Base-by-base conservation (phyloP, 1,140 invertebrate species). In the Elysia chlorotica region DNA sequence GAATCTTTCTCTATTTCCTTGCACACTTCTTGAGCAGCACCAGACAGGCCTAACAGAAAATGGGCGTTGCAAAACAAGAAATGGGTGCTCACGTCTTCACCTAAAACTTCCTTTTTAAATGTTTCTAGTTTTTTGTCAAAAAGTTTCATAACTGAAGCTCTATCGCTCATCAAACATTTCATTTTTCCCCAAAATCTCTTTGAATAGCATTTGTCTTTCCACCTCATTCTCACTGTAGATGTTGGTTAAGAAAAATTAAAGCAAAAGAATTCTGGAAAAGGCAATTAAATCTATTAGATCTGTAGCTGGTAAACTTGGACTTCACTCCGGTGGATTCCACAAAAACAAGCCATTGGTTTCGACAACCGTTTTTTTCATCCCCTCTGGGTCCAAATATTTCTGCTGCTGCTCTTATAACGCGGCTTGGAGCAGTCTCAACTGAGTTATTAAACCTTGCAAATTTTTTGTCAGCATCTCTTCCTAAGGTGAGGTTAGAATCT, bases 241-340 rank as follows among this genome's bases (percentile, higher is more conserved):
- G 56, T 28, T 59, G 6, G 10, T 25, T 59, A 25, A 17, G 56
- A 25, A 23, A 59, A 17, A 59, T 10, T 10, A 59, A 25, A 6
- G 56, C 56, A 59, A 25, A 59, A 17, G 56, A 19, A 59, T 59
- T 59, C 6, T 59, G 14, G 25, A 59, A 59, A 25, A 59, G 14
- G 25, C 28, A 17, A 59, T 59, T 59, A 59, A 59, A 59, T 59
- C 56, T 19, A 25, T 59, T 59, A 10, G 10, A 6, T 59, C 56
- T 59, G 56, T 59, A 59, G 56, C 10, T 59, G 17, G 56, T 59
- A 59, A 59, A 59, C 28, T 59, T 59, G 10, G 56, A 59, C 28
- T 30, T 59, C 10, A 59, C 25, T 10, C 25, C 25, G 17, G 25
- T 19, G 28, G 56, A 59, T 59, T 30, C 56, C 6, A 59, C 10